Evolutionary conservation across 2,888 invertebrate species (phyloP), one percentile per base, ranked within the genome.

Genomic region (Cephus sareptanus): DNA sequence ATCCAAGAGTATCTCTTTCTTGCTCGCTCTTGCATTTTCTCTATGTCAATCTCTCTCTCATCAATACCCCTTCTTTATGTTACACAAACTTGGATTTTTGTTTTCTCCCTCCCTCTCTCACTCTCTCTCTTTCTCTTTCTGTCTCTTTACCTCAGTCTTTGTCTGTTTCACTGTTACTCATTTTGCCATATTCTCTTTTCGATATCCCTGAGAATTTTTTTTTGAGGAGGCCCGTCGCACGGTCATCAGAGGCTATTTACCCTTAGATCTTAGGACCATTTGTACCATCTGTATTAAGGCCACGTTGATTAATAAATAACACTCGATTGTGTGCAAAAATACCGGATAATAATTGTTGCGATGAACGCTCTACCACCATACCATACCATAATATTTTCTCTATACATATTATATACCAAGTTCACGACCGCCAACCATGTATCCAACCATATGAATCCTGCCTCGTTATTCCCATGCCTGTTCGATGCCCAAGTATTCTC

Each of bases 231-330:
- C 56, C 23, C 23, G 56, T 23, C 56, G 56, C 40, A 40, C 40
- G 40, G 40, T 40, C 40, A 15, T 56, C 56, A 56, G 56, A 56
- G 56, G 56, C 56, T 56, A 56, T 56, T 56, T 56, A 82, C 83
- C 79, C 74, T 86, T 90, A 89, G 89, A 56, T 86, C 87, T 86
- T 90, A 90, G 89, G 89, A 89, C 88, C 86, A 90, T 90, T 90
- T 90, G 90, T 90, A 90, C 89, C 89, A 90, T 88, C 89, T 90
- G 90, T 90, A 90, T 87, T 90, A 88, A 90, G 87, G 87, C 87
- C 84, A 87, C 84, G 87, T 88, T 88, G 86, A 87, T 87, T 87
- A 85, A 87, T 84, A 85, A 85, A 84, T 84, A 85, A 85, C 83
- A 83, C 85, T 83, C 79, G 83, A 81, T 56, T 82, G 81, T 74